Percentiles rank a stretch among this genome's conserved stretches.
These are phyloP conservation scores for Macrotus californicus DNA, from an alignment of 2,113 vertebrate genomes.

Conservation along the genomic window DNA sequence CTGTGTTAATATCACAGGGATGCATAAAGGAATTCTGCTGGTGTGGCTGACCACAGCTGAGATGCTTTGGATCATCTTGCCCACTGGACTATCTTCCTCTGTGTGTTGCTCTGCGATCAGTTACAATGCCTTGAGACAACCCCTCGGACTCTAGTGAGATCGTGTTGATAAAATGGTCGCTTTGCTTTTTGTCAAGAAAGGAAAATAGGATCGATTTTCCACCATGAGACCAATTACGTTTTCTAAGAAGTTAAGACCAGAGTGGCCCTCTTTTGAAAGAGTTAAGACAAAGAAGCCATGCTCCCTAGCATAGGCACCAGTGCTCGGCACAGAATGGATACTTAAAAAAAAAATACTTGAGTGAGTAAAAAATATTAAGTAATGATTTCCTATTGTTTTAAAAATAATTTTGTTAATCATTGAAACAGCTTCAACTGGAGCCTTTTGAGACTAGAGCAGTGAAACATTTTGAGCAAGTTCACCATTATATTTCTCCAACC, in stretches of 20 bases:
- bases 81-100: not conserved
- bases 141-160: not conserved
- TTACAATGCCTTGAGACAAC: not conserved
- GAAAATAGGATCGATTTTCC: not conserved
- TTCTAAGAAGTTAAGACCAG: not conserved
- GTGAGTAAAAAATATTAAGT: not conserved
- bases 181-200: not conserved
- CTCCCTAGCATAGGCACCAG: not conserved
- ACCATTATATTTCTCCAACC: not conserved
- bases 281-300: not conserved
- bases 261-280: not conserved
- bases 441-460: conserved; percentile 8
- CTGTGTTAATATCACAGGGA: not conserved
- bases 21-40: not conserved
- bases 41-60: not conserved
- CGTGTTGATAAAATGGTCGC: not conserved
- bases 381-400: not conserved
- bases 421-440: not conserved
- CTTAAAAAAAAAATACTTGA: not conserved
- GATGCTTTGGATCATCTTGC: not conserved
- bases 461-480: not conserved
- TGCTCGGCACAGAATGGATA: not conserved
- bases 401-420: not conserved
- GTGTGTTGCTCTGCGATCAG: not conserved
- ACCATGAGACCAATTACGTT: not conserved